Evolutionary conservation across 2,797 vertebrate species (phyloP).

Genomic region (Epinephelus malabaricus): DNA sequence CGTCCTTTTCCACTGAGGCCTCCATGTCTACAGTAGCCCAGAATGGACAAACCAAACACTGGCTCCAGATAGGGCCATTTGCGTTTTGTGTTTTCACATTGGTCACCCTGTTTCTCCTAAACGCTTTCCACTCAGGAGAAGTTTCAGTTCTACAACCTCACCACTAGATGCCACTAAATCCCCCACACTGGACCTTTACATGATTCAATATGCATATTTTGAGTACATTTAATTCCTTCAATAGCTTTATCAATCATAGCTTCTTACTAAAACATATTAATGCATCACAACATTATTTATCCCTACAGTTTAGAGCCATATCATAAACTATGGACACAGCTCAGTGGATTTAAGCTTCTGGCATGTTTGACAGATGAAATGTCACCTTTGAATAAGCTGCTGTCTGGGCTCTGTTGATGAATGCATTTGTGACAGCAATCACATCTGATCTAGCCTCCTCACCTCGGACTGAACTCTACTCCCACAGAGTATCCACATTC

Average conservation of each 20-base stretch:
- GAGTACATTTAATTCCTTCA: neutral
- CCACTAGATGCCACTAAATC: too few relatives aligned
- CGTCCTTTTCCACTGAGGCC: too few relatives aligned
- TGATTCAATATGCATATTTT: neutral
- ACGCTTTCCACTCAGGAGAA: too few relatives aligned
- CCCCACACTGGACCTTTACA: neutral
- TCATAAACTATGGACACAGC: constrained; percentile 19
- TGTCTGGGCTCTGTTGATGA: constrained; percentile 37
- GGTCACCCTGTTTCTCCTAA: too few relatives aligned
- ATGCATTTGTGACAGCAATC: constrained; percentile 47
- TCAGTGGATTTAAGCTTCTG: constrained; percentile 24
- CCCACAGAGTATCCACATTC: neutral
- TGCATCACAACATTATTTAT: neutral
- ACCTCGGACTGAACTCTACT: constrained; percentile 29
- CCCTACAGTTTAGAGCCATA: neutral
- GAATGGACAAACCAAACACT: too few relatives aligned
- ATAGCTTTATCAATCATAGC: neutral
- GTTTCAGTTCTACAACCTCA: too few relatives aligned
- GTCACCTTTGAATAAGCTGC: constrained; percentile 48
- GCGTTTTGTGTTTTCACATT: too few relatives aligned
- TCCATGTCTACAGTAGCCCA: too few relatives aligned
- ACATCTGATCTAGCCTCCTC: constrained; percentile 33
- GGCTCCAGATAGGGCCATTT: too few relatives aligned
- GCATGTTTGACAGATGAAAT: constrained; percentile 51
- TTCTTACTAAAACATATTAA: neutral